These are phyloP conservation scores for Stichodactyla helianthus DNA, from an alignment of 64 coral and sea anemone genomes.

Conservation along the genomic window DNA sequence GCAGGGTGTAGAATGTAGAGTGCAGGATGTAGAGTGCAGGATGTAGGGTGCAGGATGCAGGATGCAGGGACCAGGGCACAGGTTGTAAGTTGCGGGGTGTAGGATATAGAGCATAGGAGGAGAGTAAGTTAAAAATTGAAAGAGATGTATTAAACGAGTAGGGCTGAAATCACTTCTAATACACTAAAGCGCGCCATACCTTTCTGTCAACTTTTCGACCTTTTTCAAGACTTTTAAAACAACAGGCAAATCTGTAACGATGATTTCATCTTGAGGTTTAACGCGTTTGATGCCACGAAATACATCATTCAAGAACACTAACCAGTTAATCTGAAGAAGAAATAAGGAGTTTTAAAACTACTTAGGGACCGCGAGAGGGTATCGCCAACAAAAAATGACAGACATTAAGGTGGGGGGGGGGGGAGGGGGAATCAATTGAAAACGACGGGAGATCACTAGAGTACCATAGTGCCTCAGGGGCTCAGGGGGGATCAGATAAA, in stretches of 20 bases:
- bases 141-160: not conserved
- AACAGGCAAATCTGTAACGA: not conserved
- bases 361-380: too few relatives aligned
- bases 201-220: not conserved
- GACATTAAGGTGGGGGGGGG: too few relatives aligned
- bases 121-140: too few relatives aligned
- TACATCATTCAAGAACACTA: not conserved
- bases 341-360: not conserved
- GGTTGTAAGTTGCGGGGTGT: too few relatives aligned
- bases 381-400: too few relatives aligned
- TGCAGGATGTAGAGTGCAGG: too few relatives aligned
- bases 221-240: not conserved
- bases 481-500: too few relatives aligned
- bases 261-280: not conserved
- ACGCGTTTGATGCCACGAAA: not conserved
- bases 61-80: too few relatives aligned
- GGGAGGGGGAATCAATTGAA: not conserved
- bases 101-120: too few relatives aligned
- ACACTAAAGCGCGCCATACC: not conserved
- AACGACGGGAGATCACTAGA: not conserved
- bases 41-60: too few relatives aligned
- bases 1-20: too few relatives aligned
- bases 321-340: slow-evolving; percentile 7
- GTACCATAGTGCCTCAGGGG: too few relatives aligned
- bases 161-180: not conserved